Base-by-base conservation (phyloP, 2,797 vertebrate genomes). In the Jordanella pulchra region DNA sequence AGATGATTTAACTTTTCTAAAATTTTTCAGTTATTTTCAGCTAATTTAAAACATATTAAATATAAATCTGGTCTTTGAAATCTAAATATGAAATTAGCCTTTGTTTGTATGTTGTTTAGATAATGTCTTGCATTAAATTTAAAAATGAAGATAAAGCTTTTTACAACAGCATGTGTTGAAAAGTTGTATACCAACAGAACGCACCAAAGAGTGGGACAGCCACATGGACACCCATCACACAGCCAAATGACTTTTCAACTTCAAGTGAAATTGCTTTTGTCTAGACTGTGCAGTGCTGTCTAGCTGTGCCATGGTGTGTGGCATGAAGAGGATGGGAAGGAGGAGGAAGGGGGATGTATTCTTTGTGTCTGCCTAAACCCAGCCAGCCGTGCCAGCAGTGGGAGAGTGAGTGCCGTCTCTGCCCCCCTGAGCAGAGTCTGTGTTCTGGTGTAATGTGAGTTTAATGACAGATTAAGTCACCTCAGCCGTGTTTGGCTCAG, bases 391-490 rank as follows among this genome's bases (percentile, higher is more conserved):
- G 91, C 90, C 91, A 92, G 82, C 17, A 92, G 89, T 89, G 86
- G 87, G 87, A 91, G 93, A 92, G 88, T 82, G 90, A 91, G 84
- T 83, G 81, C 86, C 63, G 83, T 91, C 90, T 90, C 90, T 86
- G 89, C 87, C 90, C 86, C 85, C 89, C 91, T 89, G 89, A 93
- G 90, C 90, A 55, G 83, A 91, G 91, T 89, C 91, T 93, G 75
- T 88, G 90, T 91, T 90, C 86, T 88, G 88, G 91, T 93, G 93
- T 93, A 93, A 94, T 93, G 92, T 93, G 92, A 93, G 94, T 95
- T 93, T 95, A 93, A 94, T 92, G 92, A 93, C 93, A 95, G 94
- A 95, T 95, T 94, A 95, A 94, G 93, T 95, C 93, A 94, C 93
- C 91, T 93, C 91, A 80, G 89, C 86, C 85, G 79, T 71, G 87